Conservation (phyloP, 1,140 invertebrate species). For the Megathymus violae region DNA sequence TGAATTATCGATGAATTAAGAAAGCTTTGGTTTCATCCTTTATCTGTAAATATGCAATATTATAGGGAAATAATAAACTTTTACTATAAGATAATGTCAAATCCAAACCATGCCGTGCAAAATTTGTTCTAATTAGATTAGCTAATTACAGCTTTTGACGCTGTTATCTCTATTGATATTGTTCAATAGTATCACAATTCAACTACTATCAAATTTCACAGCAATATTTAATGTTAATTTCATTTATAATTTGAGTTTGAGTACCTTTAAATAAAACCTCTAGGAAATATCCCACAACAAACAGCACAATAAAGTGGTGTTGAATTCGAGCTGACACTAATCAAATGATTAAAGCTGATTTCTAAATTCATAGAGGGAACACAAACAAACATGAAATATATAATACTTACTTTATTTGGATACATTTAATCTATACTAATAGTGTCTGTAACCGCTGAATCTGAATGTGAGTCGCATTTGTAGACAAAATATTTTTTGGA, state of each 20-base stretch:
- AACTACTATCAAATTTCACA: constrained; percentile 23
- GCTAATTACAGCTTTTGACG: constrained; percentile 30
- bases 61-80: too few relatives aligned
- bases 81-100: constrained; percentile 5
- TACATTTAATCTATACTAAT: too few relatives aligned
- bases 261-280: background rate
- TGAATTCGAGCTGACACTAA: background rate
- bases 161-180: constrained; percentile 23
- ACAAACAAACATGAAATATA: too few relatives aligned
- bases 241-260: too few relatives aligned
- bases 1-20: too few relatives aligned
- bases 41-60: too few relatives aligned
- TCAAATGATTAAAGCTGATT: background rate
- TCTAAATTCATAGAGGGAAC: background rate
- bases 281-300: background rate
- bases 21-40: background rate
- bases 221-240: constrained; percentile 1
- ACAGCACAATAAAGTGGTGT: background rate
- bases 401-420: too few relatives aligned
- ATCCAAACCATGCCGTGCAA: constrained; percentile 21
- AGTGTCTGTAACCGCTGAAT: too few relatives aligned
- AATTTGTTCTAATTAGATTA: constrained; percentile 28
- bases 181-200: constrained; percentile 13
- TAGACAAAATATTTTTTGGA: too few relatives aligned
- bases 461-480: too few relatives aligned